Evolutionary conservation across 2,113 vertebrate species (phyloP).

Genomic region (Cyanoderma ruficeps): DNA sequence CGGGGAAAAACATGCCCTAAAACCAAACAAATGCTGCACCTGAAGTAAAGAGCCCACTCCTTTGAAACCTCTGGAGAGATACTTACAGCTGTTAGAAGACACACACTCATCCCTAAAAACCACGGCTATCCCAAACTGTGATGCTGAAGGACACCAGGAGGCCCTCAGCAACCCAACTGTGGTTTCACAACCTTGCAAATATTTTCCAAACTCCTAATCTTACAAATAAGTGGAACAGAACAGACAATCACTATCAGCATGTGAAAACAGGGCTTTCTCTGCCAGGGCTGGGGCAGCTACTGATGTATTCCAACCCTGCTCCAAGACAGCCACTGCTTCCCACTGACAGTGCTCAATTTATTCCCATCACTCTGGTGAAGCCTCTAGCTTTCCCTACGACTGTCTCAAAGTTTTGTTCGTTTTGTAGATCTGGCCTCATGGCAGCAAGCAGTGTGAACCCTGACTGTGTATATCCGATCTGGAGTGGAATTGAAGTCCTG

Average conservation of each 20-base stretch:
- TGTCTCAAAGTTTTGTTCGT: not conserved
- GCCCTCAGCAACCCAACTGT: not conserved
- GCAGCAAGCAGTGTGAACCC: not conserved
- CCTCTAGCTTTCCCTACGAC: not conserved
- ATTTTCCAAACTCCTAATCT: not conserved
- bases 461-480: not conserved
- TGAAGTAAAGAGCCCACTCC: not conserved
- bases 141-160: not conserved
- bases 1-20: constrained; percentile 30
- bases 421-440: not conserved
- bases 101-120: not conserved
- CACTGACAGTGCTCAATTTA: fast-evolving
- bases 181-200: not conserved
- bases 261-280: not conserved
- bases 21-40: not conserved
- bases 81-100: not conserved
- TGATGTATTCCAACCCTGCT: not conserved
- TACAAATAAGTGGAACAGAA: not conserved
- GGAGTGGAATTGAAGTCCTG: not conserved
- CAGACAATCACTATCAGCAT: not conserved
- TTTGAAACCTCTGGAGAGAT: not conserved
- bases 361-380: not conserved
- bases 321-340: not conserved
- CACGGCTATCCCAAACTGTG: not conserved
- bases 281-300: not conserved